These are phyloP conservation scores for Mystacornis crossleyi DNA, from an alignment of 2,113 vertebrate genomes.

Conservation along the genomic window DNA sequence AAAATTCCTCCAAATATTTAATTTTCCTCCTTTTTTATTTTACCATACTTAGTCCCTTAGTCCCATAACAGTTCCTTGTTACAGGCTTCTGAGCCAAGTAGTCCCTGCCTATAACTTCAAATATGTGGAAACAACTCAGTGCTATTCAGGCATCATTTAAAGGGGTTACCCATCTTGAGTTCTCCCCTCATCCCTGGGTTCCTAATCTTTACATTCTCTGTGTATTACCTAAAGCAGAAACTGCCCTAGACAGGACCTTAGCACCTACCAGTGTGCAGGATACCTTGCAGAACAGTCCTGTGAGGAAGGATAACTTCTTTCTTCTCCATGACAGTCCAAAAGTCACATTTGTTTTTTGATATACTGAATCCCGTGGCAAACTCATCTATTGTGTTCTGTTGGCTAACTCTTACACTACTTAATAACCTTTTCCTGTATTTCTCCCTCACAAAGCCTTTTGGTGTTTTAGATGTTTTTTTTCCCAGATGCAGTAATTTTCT, in stretches of 20 bases:
- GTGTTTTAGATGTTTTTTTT: neutral
- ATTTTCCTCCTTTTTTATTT: neutral
- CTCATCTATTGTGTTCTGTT: neutral
- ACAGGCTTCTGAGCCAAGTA: neutral
- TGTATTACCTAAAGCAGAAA: neutral
- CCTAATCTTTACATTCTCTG: neutral
- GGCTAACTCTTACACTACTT: neutral
- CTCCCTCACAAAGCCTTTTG: neutral
- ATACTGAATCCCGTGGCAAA: neutral
- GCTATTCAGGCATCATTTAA: neutral
- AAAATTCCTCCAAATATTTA: neutral
- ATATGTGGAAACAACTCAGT: neutral
- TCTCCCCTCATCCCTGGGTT: neutral
- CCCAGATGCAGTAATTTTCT: neutral
- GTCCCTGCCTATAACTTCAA: neutral
- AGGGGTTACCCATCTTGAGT: neutral
- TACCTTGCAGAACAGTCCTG: neutral
- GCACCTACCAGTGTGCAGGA: neutral
- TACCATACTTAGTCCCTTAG: neutral
- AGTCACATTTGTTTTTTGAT: neutral
- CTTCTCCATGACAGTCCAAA: neutral
- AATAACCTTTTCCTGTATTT: neutral
- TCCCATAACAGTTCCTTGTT: neutral
- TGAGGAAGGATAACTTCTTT: neutral
- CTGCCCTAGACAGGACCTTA: neutral